Evolutionary conservation across 2,888 invertebrate species (phyloP).

Genomic region (Drosophila helvetica): DNA sequence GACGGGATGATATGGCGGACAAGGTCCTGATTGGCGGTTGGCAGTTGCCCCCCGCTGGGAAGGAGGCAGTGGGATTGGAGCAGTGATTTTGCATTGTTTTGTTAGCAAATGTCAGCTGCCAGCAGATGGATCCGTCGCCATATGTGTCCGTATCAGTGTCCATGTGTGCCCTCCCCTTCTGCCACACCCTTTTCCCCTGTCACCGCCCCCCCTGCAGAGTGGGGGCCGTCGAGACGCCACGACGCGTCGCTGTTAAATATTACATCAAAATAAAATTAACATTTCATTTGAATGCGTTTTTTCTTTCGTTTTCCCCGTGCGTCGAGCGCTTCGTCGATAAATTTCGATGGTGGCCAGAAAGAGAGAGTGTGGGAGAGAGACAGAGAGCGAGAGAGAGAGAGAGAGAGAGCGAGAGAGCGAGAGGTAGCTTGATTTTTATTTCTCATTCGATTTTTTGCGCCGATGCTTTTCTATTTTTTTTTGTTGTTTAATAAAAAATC

Average conservation of each 20-base stretch:
- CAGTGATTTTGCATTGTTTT: constrained; percentile 52
- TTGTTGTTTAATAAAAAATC: constrained; percentile 70
- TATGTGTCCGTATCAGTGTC: constrained; percentile 22
- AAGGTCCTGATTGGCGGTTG: neutral
- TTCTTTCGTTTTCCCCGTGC: constrained; percentile 43
- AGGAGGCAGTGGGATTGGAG: neutral
- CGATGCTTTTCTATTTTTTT: constrained; percentile 30
- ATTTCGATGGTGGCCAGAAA: constrained; percentile 54
- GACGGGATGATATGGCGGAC: constrained; percentile 34
- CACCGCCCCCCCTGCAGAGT: constrained; percentile 1
- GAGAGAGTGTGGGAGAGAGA: too few species aligned
- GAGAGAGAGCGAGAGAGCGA: neutral
- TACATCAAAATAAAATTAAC: constrained; percentile 70
- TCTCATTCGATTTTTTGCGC: constrained; percentile 20
- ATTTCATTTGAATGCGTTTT: constrained; percentile 72
- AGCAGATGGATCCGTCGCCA: constrained; percentile 39
- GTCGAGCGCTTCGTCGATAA: constrained; percentile 63
- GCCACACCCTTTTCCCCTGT: neutral
- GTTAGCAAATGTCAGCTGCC: constrained; percentile 73
- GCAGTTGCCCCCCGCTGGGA: neutral
- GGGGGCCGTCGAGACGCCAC: constrained; percentile 13
- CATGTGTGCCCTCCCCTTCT: constrained; percentile 26
- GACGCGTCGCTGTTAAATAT: constrained; percentile 53
- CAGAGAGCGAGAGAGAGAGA: neutral
- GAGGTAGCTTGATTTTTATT: neutral